Evolutionary conservation across 2,888 invertebrate genomes (phyloP).

Genomic region (Idaea dimidiata): DNA sequence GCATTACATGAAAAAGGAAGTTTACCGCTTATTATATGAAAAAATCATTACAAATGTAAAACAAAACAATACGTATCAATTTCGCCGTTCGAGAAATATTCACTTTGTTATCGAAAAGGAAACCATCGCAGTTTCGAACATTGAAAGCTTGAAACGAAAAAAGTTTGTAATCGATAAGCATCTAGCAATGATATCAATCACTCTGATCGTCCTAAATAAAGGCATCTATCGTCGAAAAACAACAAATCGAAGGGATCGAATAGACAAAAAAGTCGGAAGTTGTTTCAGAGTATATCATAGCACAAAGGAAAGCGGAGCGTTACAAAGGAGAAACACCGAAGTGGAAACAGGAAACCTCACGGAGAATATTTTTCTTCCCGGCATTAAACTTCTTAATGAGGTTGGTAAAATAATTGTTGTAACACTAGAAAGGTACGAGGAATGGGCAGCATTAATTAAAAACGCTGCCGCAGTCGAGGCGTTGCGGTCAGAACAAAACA

Average conservation of each 20-base stretch:
- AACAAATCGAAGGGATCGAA: conserved; percentile 45
- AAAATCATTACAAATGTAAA: neutral
- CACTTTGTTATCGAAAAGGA: conserved; percentile 13
- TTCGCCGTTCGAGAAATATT: neutral
- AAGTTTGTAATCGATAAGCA: conserved; percentile 21
- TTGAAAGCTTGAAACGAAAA: conserved; percentile 22
- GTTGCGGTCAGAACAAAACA: conserved; percentile 67
- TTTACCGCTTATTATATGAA: neutral
- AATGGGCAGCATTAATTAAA: conserved; percentile 74
- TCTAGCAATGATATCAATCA: conserved; percentile 47
- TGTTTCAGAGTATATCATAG: conserved; percentile 49
- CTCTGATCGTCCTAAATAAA: conserved; percentile 46
- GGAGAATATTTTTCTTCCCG: conserved; percentile 63
- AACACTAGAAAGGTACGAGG: conserved; percentile 71
- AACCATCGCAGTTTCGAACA: conserved; percentile 21
- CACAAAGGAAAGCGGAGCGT: conserved; percentile 44
- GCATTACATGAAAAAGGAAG: neutral
- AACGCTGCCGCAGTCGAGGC: conserved; percentile 58
- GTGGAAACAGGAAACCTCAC: conserved; percentile 52
- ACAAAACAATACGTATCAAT: neutral
- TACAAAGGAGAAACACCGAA: conserved; percentile 43
- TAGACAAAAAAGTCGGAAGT: conserved; percentile 53
- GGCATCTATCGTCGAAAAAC: conserved; percentile 50
- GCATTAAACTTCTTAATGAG: conserved; percentile 74
- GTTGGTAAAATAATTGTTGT: conserved; percentile 74